Percentiles rank a stretch among this genome's conserved stretches.
Evolutionary conservation across 2,888 invertebrate genomes (phyloP).

Genomic region (Cephus sareptanus): DNA sequence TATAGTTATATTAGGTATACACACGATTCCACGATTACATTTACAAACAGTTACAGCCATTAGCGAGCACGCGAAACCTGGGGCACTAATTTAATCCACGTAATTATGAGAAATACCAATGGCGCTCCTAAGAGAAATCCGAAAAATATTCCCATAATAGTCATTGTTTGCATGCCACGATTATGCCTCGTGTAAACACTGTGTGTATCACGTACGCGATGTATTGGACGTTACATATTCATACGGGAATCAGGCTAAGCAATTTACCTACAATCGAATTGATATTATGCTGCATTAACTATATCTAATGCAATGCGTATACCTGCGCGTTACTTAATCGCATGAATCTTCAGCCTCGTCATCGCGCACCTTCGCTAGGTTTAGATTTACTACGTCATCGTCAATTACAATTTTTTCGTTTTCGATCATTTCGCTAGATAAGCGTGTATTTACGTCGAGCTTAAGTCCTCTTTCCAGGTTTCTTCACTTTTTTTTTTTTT

Average conservation of each 20-base stretch:
- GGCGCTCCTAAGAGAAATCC: conserved; percentile 21
- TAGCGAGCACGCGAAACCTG: conserved; percentile 48
- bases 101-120: conserved; percentile 38
- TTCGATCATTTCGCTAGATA: not conserved
- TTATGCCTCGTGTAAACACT: not conserved
- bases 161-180: not conserved
- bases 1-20: conserved; percentile 6
- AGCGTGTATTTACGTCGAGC: not conserved
- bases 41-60: conserved; percentile 50
- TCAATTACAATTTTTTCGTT: not conserved
- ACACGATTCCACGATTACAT: conserved; percentile 42
- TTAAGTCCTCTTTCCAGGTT: not conserved
- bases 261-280: not conserved
- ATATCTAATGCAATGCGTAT: not conserved
- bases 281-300: not conserved
- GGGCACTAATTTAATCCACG: conserved; percentile 48
- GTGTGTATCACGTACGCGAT: not conserved
- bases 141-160: not conserved
- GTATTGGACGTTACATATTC: not conserved
- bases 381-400: not conserved
- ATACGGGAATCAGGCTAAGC: not conserved
- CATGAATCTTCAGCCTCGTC: not conserved
- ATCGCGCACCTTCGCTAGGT: not conserved
- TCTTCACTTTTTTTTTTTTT: not conserved
- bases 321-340: not conserved